Evolutionary conservation across 2,113 vertebrate genomes (phyloP).

Genomic region (Scophthalmus maximus): DNA sequence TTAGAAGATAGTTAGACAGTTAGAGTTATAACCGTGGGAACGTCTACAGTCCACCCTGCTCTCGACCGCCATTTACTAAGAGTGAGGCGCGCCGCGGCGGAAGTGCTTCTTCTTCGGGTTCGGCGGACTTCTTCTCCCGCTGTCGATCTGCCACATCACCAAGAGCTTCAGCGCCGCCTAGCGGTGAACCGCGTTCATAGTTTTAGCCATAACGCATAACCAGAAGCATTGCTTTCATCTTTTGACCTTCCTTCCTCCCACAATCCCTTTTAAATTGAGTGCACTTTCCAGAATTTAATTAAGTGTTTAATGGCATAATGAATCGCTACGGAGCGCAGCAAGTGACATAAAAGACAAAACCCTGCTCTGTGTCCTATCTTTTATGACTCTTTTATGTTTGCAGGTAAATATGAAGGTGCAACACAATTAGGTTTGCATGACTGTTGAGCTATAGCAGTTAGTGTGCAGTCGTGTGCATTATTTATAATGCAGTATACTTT

Average conservation of each 20-base stretch:
- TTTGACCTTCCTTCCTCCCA: too few relatives aligned
- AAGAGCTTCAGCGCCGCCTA: slow-evolving; percentile 27
- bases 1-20: slow-evolving; percentile 80
- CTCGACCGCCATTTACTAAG: slow-evolving; percentile 77
- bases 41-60: slow-evolving; percentile 76
- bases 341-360: not conserved
- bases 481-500: not conserved
- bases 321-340: not conserved
- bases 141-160: not conserved
- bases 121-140: slow-evolving; percentile 13
- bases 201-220: too few relatives aligned
- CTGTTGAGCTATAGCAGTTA: not conserved
- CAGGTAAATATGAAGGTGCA: too few relatives aligned
- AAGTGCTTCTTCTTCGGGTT: slow-evolving; percentile 62
- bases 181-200: not conserved
- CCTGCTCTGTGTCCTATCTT: too few relatives aligned
- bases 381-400: too few relatives aligned
- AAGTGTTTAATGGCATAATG: too few relatives aligned
- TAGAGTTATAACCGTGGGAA: slow-evolving; percentile 75
- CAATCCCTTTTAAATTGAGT: not conserved
- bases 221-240: not conserved
- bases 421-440: not conserved
- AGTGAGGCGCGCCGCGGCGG: slow-evolving; percentile 38
- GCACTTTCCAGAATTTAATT: too few relatives aligned
- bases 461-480: not conserved